Base-by-base conservation (phyloP, 2,888 invertebrate species). In the Ptycholaimellus sp. region DNA sequence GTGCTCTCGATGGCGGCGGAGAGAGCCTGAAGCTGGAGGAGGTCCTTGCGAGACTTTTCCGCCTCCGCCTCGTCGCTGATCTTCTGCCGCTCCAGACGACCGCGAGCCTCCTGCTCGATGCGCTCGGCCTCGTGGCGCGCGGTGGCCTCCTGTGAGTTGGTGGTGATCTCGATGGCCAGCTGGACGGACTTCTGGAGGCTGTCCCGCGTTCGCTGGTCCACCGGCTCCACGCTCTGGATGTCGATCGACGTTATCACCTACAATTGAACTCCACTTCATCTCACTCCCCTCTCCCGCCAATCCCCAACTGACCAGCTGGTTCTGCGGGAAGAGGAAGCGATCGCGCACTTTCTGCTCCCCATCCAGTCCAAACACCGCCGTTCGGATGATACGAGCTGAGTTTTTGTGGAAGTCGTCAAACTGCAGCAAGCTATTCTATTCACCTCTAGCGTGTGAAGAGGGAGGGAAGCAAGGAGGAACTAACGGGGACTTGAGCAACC, bases 331-430 rank as follows among this genome's bases (percentile, higher is more conserved):
- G 3, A 41, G 31, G 40, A 65, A 63, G 25, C 45, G 36, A 20
- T 60, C 57, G n/a, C 59, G 49, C 22, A 63, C 55, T 40, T 61
- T 61, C 35, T 50, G 48, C 35, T 57, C 58, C 18, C 61, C 62
- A 44, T 64, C 63, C 22, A 60, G 35, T 7, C 65, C 65, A 52
- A 65, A 65, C 37, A 65, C 64, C 20, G 65, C 59, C 1, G 59
- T 47, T 17, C 62, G 56, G 45, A 65, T 65, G 39, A 66, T 62
- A 40, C 57, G 53, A 5, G 65, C 63, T 9, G 64, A 65, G 44
- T 64, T 61, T 62, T 65, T 65, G 48, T 65, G 65, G 49, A 65
- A 65, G 43, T 65, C 62, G 49, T 65, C 65, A 48, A 65, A 65
- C 41, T 57, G 57, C 18, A 14, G n/a, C n/a, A n/a, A n/a, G n/a